Base-by-base conservation (phyloP, 2,797 vertebrate species). In the Rhodeus uyekii region DNA sequence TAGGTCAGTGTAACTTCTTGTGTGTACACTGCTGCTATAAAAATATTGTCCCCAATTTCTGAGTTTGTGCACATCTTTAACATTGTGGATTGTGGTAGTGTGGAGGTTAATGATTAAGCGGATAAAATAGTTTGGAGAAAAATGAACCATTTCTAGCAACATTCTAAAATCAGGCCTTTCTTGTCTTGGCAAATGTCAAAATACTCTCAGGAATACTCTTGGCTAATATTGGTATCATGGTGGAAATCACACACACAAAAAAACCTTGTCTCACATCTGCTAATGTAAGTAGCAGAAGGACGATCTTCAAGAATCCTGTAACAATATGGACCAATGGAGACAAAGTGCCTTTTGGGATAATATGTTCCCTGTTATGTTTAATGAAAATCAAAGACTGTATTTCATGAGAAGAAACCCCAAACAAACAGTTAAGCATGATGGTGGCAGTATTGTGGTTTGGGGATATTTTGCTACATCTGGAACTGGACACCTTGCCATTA, bases 1-100 rank as follows among this genome's bases (percentile, higher is more conserved):
- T 48, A 19, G 29, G 81, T 24, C 44, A 71, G 44, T 81, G 50
- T 71, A 64, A 67, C 85, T 84, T 42, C 77, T 75, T 86, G 44
- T 75, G 8, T 27, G 1, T 46, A 18, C 3, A 38, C n/a, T 69
- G 13, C n/a, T n/a, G n/a, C n/a, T n/a, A n/a, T n/a, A n/a, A n/a
- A n/a, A n/a, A n/a, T n/a, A n/a, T n/a, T n/a, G n/a, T n/a, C n/a
- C n/a, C n/a, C n/a, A n/a, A n/a, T n/a, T n/a, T n/a, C n/a, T 46
- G 5, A 24, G 34, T 39, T 24, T 65, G 14, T 9, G 46, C 24
- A 69, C 13, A 29, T 44, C 39, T 44, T 46, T 18, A 44, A 27
- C 53, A 55, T 69, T 69, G 67, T 19, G 24, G 16, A 69, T 46
- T 19, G 24, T 29, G 42, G 14, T 69, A 69, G 14, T 27, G 42